Evolutionary conservation across 2,888 invertebrate species (phyloP), one percentile per base, ranked within the genome.

Genomic region (Tethea ocularis): DNA sequence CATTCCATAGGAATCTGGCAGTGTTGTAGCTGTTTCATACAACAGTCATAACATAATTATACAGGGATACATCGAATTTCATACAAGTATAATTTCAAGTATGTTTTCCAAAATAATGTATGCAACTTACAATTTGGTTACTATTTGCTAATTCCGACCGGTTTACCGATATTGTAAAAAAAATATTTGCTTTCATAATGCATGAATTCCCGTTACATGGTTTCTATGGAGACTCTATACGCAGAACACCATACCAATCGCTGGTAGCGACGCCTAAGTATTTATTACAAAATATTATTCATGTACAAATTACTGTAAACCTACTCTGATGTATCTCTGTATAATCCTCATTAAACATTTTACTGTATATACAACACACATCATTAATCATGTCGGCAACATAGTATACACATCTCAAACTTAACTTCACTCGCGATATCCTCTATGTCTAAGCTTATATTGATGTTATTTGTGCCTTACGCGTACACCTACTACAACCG

Each of bases 11-110:
- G 74, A 81, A 83, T 20, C 78, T 86, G 89, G 89, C 88, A 89
- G 88, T 89, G 88, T 68, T 75, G 67, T 72, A 70, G 83, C 83
- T 81, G 77, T 75, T 71, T 64, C 68, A 72, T 74, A 74, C 70
- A 80, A 60, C 46, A 20, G 66, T 78, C 75, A 79, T 77, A 78
- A 64, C 69, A 53, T 57, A 63, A 60, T 57, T 29, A 51, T 46
- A 46, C 46, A 46, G 46, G 20, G 46, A 17, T 46, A 46, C 20
- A 46, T 10, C 46, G 10, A 20, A 46, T 20, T 20, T 2, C 52
- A 29, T 53, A 53, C 17, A 53, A 38, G 6, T 7, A 1, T 2
- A 10, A 46, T 46, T 10, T 46, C 46, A 20, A 3, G 5, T n/a
- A 20, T n/a, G 10, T 20, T 46, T 20, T 17, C 17, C 5, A 46